Conservation (phyloP, 2,113 vertebrate genomes). For the Sclerurus mexicanus region DNA sequence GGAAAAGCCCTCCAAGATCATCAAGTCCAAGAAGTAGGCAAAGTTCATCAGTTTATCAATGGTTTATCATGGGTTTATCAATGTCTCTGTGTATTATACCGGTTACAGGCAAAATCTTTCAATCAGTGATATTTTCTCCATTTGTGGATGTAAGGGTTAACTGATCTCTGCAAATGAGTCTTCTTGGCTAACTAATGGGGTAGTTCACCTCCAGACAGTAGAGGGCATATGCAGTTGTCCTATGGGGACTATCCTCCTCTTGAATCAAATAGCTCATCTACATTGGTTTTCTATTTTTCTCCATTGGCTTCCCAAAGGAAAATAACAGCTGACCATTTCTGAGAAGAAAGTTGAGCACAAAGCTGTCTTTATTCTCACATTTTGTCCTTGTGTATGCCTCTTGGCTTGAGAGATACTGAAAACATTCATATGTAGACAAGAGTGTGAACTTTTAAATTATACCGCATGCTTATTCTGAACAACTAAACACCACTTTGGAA, state of each 20-base stretch:
- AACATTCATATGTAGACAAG: background rate
- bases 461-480: background rate
- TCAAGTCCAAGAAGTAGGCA: background rate
- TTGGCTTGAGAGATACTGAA: background rate
- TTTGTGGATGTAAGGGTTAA: background rate
- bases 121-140: background rate
- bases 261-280: background rate
- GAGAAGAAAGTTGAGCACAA: background rate
- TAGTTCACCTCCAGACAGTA: background rate
- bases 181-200: background rate
- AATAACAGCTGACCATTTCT: background rate
- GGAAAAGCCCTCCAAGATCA: background rate
- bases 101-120: background rate
- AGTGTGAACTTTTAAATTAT: background rate
- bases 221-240: accelerated
- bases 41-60: background rate
- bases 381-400: accelerated
- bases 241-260: background rate
- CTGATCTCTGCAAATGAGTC: background rate
- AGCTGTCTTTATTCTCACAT: background rate
- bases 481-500: background rate
- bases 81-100: background rate
- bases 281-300: background rate
- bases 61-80: background rate
- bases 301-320: background rate